Evolutionary conservation across 2,113 vertebrate species (phyloP).

Genomic region (Eolophus roseicapilla): DNA sequence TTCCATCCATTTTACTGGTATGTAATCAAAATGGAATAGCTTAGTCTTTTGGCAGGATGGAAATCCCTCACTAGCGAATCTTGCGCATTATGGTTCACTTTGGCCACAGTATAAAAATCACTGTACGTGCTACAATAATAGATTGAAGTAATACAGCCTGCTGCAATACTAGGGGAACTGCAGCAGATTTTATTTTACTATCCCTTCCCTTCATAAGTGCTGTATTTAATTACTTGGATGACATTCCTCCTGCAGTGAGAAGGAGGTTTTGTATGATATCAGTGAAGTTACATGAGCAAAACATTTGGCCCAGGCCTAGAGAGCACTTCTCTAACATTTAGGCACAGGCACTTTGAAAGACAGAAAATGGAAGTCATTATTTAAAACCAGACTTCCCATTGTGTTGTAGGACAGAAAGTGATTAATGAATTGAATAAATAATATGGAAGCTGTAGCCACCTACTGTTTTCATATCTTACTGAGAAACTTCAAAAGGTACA

Average conservation of each 20-base stretch:
- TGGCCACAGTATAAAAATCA: neutral
- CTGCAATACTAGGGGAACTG: neutral
- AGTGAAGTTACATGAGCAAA: neutral
- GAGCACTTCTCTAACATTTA: neutral
- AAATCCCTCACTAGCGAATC: neutral
- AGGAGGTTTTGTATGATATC: neutral
- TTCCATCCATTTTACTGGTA: neutral
- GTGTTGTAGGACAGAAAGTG: neutral
- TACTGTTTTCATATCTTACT: neutral
- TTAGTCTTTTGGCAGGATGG: neutral
- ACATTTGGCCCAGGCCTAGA: neutral
- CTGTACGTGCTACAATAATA: neutral
- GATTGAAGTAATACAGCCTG: neutral
- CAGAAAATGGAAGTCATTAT: neutral
- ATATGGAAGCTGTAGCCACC: neutral
- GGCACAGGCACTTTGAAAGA: neutral
- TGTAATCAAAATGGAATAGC: neutral
- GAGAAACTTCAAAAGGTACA: neutral
- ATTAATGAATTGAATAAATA: neutral
- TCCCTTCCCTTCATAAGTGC: neutral
- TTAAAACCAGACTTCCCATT: neutral
- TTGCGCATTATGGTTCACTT: neutral
- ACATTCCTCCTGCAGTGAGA: neutral
- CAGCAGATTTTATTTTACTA: neutral
- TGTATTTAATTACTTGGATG: slow-evolving; percentile 10